Base-by-base conservation (phyloP, 92 coral and sea anemone genomes). In the Phymanthus crucifer region DNA sequence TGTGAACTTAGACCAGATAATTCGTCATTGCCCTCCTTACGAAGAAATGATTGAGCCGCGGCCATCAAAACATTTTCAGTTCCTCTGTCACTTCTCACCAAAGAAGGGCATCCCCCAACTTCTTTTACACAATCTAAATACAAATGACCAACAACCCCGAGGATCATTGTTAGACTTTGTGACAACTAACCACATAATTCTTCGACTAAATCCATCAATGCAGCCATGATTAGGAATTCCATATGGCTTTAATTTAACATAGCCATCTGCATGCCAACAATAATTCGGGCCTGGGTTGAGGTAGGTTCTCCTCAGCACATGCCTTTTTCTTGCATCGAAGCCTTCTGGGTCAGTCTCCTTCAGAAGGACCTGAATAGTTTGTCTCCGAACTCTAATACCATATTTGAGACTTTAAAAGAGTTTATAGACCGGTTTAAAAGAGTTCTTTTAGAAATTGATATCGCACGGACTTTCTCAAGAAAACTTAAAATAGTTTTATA, bases 131-230 rank as follows among this genome's bases (percentile, higher is more conserved):
- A 32, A 50, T 54, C 65, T 27, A 84, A 43, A 70, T 0, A 84
- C 58, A 78, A 68, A 3, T 40, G 37, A 9, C 50, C 88, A 40
- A 84, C 72, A 1, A 84, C 83, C n/a, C 33, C n/a, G 78, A 1
- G 80, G 75, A 48, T 84, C 75, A 12, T 72, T 84, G 52, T 78
- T 84, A 1, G 88, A 70, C 8, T 76, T 77, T 56, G 27, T 64
- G 24, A 56, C 88, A 23, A 72, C 83, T 34, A 84, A 74, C 85
- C 88, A 84, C 9, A 84, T 37, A 2, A 86, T 65, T 7, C 89
- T 74, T 74, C 89, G 48, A 36, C 78, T 80, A 86, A 86, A 86
- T 37, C 89, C 89, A 79, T 80, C 89, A 11, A 86, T 80, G 46
- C 85, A 80, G 8, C 85, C 82, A 54, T 80, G 89, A 24, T 74